Base-by-base conservation (phyloP, 2,888 invertebrate species). In the Stratiomys singularior region DNA sequence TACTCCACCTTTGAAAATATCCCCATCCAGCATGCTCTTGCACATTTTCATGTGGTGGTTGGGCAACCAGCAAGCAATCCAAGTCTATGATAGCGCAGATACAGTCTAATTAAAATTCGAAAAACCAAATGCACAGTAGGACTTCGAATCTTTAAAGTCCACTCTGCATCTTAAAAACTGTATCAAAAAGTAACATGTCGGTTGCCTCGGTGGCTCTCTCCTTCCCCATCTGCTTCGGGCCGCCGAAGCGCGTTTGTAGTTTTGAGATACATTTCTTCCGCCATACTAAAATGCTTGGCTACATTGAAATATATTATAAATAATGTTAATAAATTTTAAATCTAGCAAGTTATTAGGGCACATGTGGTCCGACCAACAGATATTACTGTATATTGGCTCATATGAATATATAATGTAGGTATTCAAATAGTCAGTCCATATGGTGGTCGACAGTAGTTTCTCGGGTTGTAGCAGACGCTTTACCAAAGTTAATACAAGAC, bases 281-380 rank as follows among this genome's bases (percentile, higher is more conserved):
- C 46, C 23, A 69, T 47, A 44, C 44, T 60, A 47, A 69, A 69
- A 69, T 47, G 47, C 30, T 76, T 47, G 23, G 13, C 23, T 64
- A 47, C 60, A 76, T 76, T 63, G 76, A 64, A 76, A 76, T 76
- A 76, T 76, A 76, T 71, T 76, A 76, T 77, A 79, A 79, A 77
- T 79, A 79, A 79, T 77, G 77, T 66, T 66, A 77, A 77, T 79
- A 79, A 79, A 79, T 79, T 79, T 76, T 69, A 76, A 78, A 71
- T 71, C 69, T 76, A 78, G 78, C 78, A 69, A 78, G 71, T 78
- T 78, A 69, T 78, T 64, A 76, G 78, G 56, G 66, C 74, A 47
- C 74, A 56, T 72, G 66, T 64, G 78, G 44, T 27, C 60, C 25
- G 37, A 25, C 25, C 23, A 25, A 69, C 60, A 52, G 3, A 60